Percentiles rank a stretch among this genome's conserved stretches.
phyloP scores from a whole-genome alignment of 1,140 invertebrate species.

The Euglossa dilemma region DNA sequence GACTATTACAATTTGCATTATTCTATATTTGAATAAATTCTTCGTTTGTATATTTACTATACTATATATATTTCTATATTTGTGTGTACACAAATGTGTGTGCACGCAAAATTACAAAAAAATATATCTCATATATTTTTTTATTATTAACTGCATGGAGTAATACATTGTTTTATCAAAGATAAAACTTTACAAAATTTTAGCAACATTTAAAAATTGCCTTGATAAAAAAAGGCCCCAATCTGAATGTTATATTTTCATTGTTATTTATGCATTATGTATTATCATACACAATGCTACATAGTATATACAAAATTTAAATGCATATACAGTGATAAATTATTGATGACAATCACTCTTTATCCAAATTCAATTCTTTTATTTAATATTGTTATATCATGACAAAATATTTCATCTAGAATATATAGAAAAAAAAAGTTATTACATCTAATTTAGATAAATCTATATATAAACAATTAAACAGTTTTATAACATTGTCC shows the following conservation, averaged over 20 bases:
- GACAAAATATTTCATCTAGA: background rate
- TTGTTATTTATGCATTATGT: conserved; percentile 2
- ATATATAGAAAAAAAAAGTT: background rate
- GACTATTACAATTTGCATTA: conserved; percentile 15
- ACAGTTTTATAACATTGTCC: background rate
- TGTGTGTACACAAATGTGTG: no score
- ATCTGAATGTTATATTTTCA: conserved; percentile 33
- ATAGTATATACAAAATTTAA: background rate
- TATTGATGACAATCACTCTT: background rate
- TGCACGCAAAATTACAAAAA: background rate
- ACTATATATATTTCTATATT: background rate
- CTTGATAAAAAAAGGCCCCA: conserved; percentile 35
- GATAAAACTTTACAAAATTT: background rate
- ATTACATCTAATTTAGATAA: background rate
- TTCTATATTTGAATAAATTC: background rate
- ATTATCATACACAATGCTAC: conserved; percentile 6
- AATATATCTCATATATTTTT: background rate
- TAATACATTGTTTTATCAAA: background rate
- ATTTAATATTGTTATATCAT: background rate
- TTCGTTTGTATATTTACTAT: background rate
- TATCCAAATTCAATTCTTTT: background rate
- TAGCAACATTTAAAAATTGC: background rate
- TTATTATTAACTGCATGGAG: background rate
- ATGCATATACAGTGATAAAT: background rate
- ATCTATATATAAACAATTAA: background rate